These are phyloP conservation scores for Sinocyclocheilus anshuiensis DNA, from an alignment of 2,113 vertebrate species.

Conservation along the genomic window DNA sequence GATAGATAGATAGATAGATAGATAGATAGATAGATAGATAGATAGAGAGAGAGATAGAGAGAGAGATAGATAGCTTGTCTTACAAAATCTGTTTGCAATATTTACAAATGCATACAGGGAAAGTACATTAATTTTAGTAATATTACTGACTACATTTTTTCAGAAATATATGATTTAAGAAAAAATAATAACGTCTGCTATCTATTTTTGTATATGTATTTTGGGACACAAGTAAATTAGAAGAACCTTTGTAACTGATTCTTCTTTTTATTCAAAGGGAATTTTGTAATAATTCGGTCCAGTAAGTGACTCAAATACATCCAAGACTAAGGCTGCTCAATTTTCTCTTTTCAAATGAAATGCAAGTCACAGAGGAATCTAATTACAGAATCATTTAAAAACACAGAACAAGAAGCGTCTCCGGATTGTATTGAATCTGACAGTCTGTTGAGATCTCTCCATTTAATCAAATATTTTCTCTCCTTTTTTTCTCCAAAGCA, in stretches of 20 bases:
- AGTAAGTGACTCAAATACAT: not conserved
- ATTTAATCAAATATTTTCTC: slow-evolving; percentile 55
- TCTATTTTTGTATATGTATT: not conserved
- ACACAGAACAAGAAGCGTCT: slow-evolving; percentile 4
- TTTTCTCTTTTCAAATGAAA: slow-evolving; percentile 21
- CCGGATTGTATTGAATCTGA: slow-evolving; percentile 36
- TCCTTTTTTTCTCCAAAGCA: slow-evolving; percentile 27
- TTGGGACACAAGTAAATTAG: not conserved
- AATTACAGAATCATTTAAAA: slow-evolving; percentile 40
- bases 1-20: too few species aligned
- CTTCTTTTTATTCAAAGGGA: not conserved
- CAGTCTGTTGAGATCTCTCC: slow-evolving; percentile 29
- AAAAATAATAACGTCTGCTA: too few species aligned
- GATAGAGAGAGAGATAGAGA: too few species aligned
- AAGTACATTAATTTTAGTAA: too few species aligned
- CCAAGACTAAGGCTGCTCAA: not conserved
- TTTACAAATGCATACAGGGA: too few species aligned
- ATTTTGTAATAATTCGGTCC: not conserved
- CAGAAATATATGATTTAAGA: too few species aligned
- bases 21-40: too few species aligned
- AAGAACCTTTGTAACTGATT: not conserved
- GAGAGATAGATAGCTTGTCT: too few species aligned
- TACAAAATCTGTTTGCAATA: too few species aligned
- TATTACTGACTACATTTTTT: too few species aligned
- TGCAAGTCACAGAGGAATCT: not conserved